Conservation (phyloP, 2,797 vertebrate genomes). For the Ceyx erithaca region DNA sequence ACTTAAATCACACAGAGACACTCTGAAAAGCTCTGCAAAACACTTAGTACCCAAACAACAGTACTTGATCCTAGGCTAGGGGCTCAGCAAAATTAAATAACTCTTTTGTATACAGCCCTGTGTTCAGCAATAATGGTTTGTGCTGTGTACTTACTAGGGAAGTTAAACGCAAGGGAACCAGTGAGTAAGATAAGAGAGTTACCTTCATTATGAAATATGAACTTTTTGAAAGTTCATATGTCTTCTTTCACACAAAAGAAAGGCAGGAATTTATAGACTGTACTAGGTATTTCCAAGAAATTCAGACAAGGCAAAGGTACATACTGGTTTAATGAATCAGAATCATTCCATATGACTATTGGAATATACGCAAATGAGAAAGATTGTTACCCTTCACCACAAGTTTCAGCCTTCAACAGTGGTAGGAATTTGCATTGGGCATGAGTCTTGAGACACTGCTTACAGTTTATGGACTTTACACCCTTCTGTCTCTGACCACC, state of each 20-base stretch:
- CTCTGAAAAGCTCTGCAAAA: neutral
- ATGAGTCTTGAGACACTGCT: neutral
- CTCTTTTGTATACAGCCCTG: neutral
- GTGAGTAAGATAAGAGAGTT: neutral
- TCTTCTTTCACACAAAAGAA: neutral
- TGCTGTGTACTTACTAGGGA: neutral
- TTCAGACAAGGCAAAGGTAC: neutral
- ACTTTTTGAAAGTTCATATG: neutral
- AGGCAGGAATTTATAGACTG: neutral
- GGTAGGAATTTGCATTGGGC: neutral
- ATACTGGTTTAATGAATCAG: neutral
- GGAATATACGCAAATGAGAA: neutral
- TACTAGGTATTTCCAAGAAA: neutral
- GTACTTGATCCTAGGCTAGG: neutral
- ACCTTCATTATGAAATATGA: neutral
- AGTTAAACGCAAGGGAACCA: neutral
- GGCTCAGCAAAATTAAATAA: neutral
- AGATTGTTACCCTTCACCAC: neutral
- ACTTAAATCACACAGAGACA: neutral
- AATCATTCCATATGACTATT: neutral
- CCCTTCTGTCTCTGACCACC: neutral
- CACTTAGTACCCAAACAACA: neutral
- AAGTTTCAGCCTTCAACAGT: neutral
- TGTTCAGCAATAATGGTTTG: neutral
- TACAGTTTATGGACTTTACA: neutral